Conservation (phyloP, 2,888 invertebrate species). For the Ichneumoninae sp. region DNA sequence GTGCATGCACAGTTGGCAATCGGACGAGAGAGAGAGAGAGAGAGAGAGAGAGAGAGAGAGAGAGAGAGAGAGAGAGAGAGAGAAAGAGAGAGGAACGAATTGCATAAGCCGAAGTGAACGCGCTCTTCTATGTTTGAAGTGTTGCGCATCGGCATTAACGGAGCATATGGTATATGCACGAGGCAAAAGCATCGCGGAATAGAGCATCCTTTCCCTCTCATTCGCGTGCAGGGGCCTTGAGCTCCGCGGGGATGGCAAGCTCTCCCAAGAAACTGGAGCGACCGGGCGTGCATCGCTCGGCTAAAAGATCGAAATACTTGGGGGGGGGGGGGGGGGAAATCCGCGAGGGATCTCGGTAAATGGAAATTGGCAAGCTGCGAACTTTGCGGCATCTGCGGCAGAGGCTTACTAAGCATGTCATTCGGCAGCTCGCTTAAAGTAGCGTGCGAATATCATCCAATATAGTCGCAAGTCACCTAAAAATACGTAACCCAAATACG, state of each 20-base stretch:
- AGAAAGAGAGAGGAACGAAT: conserved; percentile 20
- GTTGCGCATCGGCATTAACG: conserved; percentile 45
- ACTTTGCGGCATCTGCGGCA: background rate
- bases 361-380: conserved; percentile 14
- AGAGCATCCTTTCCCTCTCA: conserved; percentile 47
- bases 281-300: background rate
- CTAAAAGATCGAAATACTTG: background rate
- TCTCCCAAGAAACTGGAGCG: conserved; percentile 51
- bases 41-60: conserved; percentile 19
- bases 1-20: conserved; percentile 18
- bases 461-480: background rate
- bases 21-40: conserved; percentile 35
- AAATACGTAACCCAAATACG: background rate
- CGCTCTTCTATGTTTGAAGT: background rate
- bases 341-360: conserved; percentile 9
- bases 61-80: conserved; percentile 29
- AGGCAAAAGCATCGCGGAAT: conserved; percentile 20
- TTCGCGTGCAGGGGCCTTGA: conserved; percentile 41
- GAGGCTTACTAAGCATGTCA: background rate
- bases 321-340: background rate
- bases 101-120: conserved; percentile 49
- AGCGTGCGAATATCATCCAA: background rate
- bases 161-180: background rate
- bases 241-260: conserved; percentile 15
- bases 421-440: background rate